Conservation (phyloP, 2,888 invertebrate species). For the Mythimna impura region DNA sequence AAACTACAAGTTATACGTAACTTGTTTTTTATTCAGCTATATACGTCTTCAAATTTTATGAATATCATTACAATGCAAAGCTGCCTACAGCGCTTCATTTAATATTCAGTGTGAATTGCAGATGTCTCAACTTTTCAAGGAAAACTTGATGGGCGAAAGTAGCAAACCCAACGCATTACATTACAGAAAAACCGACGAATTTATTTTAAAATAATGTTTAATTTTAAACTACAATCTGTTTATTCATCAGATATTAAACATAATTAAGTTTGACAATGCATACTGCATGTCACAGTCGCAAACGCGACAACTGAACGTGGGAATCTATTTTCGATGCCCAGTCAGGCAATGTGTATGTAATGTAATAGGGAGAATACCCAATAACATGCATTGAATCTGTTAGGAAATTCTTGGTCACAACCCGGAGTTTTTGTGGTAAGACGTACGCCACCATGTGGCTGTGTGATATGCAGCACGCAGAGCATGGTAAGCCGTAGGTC, state of each 20-base stretch:
- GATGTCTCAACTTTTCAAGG: conserved; percentile 58
- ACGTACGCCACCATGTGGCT: no score
- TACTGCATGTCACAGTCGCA: neutral
- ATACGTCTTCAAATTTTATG: conserved; percentile 36
- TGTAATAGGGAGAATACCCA: neutral
- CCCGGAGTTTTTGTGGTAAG: neutral
- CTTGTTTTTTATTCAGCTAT: conserved; percentile 27
- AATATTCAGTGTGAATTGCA: conserved; percentile 68
- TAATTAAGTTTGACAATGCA: neutral
- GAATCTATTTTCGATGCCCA: neutral
- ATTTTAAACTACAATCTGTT: neutral
- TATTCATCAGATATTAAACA: neutral
- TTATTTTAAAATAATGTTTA: neutral
- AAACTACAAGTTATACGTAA: conserved; percentile 2
- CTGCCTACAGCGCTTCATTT: conserved; percentile 54
- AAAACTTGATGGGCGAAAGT: conserved; percentile 52
- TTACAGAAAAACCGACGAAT: conserved; percentile 24
- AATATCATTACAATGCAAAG: conserved; percentile 50
- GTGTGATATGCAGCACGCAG: no score
- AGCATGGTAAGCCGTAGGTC: no score
- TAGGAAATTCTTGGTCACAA: neutral
- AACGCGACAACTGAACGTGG: neutral
- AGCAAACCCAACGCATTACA: conserved; percentile 33
- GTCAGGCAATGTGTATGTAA: neutral
- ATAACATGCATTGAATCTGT: no score